Percentiles rank a stretch among this genome's conserved stretches.
Evolutionary conservation across 2,113 vertebrate genomes (phyloP).

Genomic region (Sceloporus undulatus): DNA sequence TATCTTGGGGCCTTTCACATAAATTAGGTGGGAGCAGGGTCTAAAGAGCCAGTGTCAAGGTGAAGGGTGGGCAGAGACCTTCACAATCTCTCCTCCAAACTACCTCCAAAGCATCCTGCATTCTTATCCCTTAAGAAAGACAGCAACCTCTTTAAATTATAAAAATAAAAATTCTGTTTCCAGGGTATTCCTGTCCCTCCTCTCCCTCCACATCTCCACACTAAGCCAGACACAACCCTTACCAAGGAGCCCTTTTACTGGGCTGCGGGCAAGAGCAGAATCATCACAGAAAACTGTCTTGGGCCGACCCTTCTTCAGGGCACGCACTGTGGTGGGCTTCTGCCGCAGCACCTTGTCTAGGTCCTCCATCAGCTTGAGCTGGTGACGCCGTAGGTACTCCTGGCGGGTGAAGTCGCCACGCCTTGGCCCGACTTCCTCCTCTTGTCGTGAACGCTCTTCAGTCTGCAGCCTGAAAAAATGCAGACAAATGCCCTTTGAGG

Average conservation of each 20-base stretch:
- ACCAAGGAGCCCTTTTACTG: conserved; percentile 87
- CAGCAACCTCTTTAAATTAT: neutral
- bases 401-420: conserved; percentile 87
- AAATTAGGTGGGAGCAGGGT: too few species aligned
- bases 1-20: too few species aligned
- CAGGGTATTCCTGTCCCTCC: rapidly evolving
- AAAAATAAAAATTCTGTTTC: neutral
- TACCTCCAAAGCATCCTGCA: neutral
- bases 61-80: too few species aligned
- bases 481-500: neutral
- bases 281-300: conserved; percentile 91
- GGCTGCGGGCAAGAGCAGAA: conserved; percentile 86
- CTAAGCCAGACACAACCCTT: conserved; percentile 45
- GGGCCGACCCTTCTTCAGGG: conserved; percentile 83
- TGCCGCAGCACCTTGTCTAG: conserved; percentile 90
- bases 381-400: conserved; percentile 88
- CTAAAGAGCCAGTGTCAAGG: too few species aligned
- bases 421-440: conserved; percentile 76
- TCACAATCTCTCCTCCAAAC: neutral
- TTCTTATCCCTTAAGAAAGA: neutral
- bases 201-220: neutral
- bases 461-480: conserved; percentile 30
- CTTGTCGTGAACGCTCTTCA: conserved; percentile 67
- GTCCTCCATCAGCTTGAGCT: conserved; percentile 93
- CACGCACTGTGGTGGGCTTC: conserved; percentile 81